A percentile compares a stretch with the other conserved stretches of the same genome.
These are phyloP conservation scores for Myotis daubentonii DNA, from an alignment of 2,797 vertebrate species.

Conservation along the genomic window DNA sequence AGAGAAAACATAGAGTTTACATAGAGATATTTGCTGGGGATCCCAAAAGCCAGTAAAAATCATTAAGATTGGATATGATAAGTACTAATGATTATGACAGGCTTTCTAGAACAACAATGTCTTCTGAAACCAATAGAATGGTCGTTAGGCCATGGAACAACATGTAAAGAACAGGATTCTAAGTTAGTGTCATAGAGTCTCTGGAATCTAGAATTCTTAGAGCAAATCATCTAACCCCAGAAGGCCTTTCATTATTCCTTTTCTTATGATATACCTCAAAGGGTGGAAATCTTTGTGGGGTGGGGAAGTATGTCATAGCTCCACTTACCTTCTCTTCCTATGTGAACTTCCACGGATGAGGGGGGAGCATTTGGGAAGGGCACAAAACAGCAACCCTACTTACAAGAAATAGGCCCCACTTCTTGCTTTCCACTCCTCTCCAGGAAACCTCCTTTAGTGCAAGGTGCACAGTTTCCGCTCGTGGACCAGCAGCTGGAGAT, in stretches of 20 bases:
- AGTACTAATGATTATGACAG: neutral
- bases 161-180: neutral
- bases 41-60: neutral
- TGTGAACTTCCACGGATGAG: neutral
- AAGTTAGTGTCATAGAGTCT: neutral
- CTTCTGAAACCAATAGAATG: neutral
- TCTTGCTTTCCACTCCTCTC: neutral
- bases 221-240: neutral
- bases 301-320: neutral
- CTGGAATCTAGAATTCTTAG: neutral
- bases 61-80: neutral
- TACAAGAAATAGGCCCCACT: neutral
- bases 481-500: neutral
- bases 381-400: neutral
- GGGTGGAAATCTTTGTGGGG: neutral
- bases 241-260: neutral
- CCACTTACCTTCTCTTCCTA: neutral
- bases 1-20: neutral
- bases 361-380: neutral
- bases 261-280: neutral
- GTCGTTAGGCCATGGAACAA: neutral
- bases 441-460: neutral
- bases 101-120: neutral
- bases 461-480: neutral
- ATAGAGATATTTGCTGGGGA: neutral